A percentile compares a stretch with the other conserved stretches of the same genome.
Evolutionary conservation across 1,140 invertebrate species (phyloP).

Genomic region (Caenorhabditis briggsae): DNA sequence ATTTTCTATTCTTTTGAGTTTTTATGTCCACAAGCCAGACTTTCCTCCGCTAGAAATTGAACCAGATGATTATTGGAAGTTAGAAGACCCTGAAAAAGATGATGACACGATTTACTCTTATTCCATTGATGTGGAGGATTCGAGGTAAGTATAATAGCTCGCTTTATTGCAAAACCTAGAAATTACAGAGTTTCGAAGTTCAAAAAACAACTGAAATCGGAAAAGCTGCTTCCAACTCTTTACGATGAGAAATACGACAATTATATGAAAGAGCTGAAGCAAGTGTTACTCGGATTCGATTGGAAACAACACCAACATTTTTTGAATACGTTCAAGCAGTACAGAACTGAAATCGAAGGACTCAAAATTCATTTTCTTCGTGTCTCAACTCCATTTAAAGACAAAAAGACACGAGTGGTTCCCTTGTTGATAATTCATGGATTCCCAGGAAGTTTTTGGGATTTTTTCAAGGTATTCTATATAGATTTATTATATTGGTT

Average conservation of each 20-base stretch:
- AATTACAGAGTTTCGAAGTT: neutral
- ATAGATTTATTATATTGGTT: neutral
- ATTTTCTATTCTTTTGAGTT: conserved; percentile 19
- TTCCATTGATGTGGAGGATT: conserved; percentile 6
- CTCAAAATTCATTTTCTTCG: conserved; percentile 67
- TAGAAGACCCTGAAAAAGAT: conserved; percentile 32
- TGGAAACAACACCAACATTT: conserved; percentile 71
- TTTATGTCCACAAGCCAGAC: conserved; percentile 33
- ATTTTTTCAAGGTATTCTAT: conserved; percentile 68
- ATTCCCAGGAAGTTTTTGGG: conserved; percentile 68
- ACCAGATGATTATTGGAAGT: conserved; percentile 33
- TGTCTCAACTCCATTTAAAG: conserved; percentile 61
- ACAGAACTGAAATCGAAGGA: conserved; percentile 70
- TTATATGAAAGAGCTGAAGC: conserved; percentile 64
- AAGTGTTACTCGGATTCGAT: conserved; percentile 65
- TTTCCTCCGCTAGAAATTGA: conserved; percentile 42
- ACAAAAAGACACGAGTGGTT: conserved; percentile 57
- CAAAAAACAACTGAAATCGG: conserved; percentile 2
- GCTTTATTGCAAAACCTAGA: too few species aligned
- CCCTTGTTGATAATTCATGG: conserved; percentile 68
- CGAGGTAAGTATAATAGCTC: neutral
- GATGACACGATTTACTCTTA: conserved; percentile 15
- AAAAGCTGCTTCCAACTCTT: conserved; percentile 2
- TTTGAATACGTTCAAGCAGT: conserved; percentile 69
- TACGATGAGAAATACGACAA: conserved; percentile 21